phyloP scores from a whole-genome alignment of 2,888 invertebrate genomes.

The Clivina fossor region DNA sequence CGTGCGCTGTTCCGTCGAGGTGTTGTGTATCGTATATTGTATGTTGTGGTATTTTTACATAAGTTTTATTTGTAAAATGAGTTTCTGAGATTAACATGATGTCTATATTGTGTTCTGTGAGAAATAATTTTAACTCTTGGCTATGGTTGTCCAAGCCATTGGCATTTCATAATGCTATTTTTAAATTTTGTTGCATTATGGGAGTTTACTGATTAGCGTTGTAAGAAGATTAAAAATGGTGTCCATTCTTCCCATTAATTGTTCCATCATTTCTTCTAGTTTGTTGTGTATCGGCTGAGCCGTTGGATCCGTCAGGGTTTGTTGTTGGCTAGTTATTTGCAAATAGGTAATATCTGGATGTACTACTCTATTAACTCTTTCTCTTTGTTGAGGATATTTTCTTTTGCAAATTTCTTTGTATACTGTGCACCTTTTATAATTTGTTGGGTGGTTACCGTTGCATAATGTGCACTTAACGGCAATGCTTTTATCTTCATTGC shows the following conservation, averaged over 20 bases:
- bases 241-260: slow-evolving; percentile 19
- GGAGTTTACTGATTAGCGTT: slow-evolving; percentile 5
- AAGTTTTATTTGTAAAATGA: slow-evolving; percentile 7
- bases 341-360: slow-evolving; percentile 4
- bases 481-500: too few relatives aligned
- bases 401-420: slow-evolving; percentile 17
- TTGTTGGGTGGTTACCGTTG: slow-evolving; percentile 26
- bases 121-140: too few relatives aligned
- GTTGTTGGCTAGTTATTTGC: slow-evolving; percentile 4
- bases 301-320: background rate
- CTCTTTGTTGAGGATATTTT: slow-evolving; percentile 8
- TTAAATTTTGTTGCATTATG: background rate
- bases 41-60: slow-evolving; percentile 2
- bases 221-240: slow-evolving; percentile 12
- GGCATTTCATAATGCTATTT: slow-evolving; percentile 19
- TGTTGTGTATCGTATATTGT: slow-evolving; percentile 1
- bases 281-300: slow-evolving; percentile 6
- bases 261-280: slow-evolving; percentile 19
- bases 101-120: too few relatives aligned
- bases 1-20: background rate
- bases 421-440: slow-evolving; percentile 23
- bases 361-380: slow-evolving; percentile 14
- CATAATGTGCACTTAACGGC: slow-evolving; percentile 21
- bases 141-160: slow-evolving; percentile 5
- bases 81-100: slow-evolving; percentile 9